A percentile compares a stretch with the other conserved stretches of the same genome.
Evolutionary conservation across 2,888 invertebrate species (phyloP).

Genomic region (Branchipolynoe longqiensis): DNA sequence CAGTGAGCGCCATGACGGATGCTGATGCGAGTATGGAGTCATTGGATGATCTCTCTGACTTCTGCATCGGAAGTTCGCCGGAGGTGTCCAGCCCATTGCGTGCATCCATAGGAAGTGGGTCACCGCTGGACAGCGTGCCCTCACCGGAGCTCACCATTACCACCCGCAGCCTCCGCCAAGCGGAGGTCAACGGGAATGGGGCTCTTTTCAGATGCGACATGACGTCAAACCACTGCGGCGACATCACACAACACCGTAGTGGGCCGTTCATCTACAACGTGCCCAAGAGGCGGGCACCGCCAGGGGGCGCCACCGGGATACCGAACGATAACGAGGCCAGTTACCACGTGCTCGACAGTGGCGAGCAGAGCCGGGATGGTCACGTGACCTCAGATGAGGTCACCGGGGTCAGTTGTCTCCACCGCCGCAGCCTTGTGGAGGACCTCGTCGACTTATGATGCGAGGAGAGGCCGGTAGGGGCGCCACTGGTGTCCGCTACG

Average conservation of each 20-base stretch:
- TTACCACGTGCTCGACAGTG: background rate
- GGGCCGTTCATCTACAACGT: conserved; percentile 50
- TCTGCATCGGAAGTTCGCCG: background rate
- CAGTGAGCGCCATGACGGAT: background rate
- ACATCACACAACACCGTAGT: background rate
- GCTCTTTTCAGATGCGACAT: background rate
- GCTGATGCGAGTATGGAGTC: conserved; percentile 29
- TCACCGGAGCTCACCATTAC: background rate
- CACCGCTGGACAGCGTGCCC: background rate
- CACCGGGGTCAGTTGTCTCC: background rate
- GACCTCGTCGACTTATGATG: conserved; percentile 38
- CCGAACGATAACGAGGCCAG: background rate
- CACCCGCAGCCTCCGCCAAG: background rate
- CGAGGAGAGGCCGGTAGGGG: conserved; percentile 1
- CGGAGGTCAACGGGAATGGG: conserved; percentile 1
- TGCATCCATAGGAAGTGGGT: background rate
- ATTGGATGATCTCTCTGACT: conserved; percentile 10
- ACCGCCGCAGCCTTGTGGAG: background rate
- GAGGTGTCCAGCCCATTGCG: conserved; percentile 2
- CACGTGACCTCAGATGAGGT: background rate
- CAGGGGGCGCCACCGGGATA: no score
- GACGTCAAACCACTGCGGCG: background rate
- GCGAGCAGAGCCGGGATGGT: background rate
- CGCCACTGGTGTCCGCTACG: background rate
- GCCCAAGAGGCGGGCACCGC: background rate